These are phyloP conservation scores for Acanthosepion pharaonis DNA, from an alignment of 2,888 invertebrate genomes.

Conservation along the genomic window DNA sequence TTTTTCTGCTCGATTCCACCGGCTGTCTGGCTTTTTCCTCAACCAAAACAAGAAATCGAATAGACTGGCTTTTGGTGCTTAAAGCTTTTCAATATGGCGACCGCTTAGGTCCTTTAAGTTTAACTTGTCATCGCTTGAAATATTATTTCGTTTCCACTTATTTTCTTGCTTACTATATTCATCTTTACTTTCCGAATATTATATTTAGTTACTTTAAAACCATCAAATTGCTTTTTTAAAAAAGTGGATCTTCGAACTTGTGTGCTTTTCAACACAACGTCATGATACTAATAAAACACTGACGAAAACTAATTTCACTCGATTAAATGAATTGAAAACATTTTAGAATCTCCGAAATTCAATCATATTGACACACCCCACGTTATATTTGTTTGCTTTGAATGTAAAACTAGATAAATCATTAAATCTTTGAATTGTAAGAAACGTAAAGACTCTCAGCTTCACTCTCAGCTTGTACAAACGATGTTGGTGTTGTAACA, in stretches of 20 bases:
- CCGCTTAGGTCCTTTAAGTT: background rate
- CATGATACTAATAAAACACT: background rate
- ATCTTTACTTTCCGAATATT: background rate
- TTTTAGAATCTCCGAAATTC: background rate
- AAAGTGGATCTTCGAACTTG: background rate
- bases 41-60: background rate
- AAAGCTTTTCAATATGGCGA: slow-evolving; percentile 1
- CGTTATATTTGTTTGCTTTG: no score
- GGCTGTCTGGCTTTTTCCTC: background rate
- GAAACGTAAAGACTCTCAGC: background rate
- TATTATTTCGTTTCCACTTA: background rate
- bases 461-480: no score
- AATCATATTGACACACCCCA: no score
- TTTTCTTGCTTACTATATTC: background rate
- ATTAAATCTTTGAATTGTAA: background rate
- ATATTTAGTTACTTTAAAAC: background rate
- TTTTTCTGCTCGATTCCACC: background rate
- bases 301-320: background rate
- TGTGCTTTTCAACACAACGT: background rate
- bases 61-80: background rate
- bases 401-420: background rate
- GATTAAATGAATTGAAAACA: background rate
- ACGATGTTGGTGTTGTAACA: no score
- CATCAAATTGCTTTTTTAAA: background rate
- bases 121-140: background rate